phyloP scores from a whole-genome alignment of 2,888 invertebrate genomes.

The Brachylomia viminalis region DNA sequence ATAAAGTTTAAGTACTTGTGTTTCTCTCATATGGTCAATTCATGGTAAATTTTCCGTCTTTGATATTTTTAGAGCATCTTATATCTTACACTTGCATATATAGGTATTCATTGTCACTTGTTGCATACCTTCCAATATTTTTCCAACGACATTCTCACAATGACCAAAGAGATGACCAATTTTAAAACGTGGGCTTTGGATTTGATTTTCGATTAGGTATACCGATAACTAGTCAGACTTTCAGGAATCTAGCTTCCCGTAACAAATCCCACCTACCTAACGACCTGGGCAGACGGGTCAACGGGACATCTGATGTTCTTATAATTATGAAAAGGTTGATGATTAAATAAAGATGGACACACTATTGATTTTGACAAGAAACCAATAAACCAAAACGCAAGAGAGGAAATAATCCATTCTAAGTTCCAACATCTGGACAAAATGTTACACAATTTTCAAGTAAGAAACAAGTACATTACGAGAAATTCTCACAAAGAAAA shows the following conservation, averaged over 20 bases:
- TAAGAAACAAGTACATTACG: slow-evolving; percentile 32
- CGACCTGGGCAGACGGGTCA: neutral
- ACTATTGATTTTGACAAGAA: too few species aligned
- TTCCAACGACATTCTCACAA: neutral
- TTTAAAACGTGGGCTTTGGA: neutral
- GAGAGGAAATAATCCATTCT: neutral
- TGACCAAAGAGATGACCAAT: neutral
- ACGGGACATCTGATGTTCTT: neutral
- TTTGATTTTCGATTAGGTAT: neutral
- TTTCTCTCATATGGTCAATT: too few species aligned
- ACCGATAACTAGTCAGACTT: neutral
- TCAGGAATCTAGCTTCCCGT: neutral
- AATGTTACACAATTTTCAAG: slow-evolving; percentile 25
- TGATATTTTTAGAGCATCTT: neutral
- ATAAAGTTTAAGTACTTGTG: neutral
- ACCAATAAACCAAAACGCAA: neutral
- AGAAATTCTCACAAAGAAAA: slow-evolving; percentile 74
- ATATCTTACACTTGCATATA: neutral
- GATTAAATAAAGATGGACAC: neutral
- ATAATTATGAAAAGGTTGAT: neutral
- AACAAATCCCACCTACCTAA: too few species aligned
- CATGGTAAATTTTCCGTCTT: neutral
- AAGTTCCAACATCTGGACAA: neutral
- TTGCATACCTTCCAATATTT: neutral
- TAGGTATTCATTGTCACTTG: neutral